Evolutionary conservation across 2,113 vertebrate species (phyloP), one percentile per base, ranked within the genome.

Genomic region (Stomatorhinus ivindoensis): DNA sequence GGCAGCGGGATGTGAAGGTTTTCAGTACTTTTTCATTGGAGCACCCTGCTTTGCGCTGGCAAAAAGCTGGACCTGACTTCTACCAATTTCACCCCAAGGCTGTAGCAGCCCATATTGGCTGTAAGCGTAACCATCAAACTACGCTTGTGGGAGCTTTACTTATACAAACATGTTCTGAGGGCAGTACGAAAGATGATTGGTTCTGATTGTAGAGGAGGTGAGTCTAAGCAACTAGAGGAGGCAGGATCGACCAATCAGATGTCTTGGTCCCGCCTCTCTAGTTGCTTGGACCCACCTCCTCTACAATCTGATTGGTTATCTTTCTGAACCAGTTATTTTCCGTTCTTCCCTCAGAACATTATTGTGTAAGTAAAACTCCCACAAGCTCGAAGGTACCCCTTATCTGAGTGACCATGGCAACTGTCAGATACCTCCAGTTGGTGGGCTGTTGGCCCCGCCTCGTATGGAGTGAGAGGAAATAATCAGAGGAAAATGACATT

Each of bases 1-100:
- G 93, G 92, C 31, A 94, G 91, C 89, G 93, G 94, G 89, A 93
- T 94, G 90, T 94, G 92, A 0, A 92, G 88, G 6, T 94, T 91
- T 86, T 48, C 27, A 92, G 89, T 15, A 91, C 92, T 88, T 92
- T 91, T 3, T 93, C 93, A 2, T 87, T 90, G 0, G 93, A 92
- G 83, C 93, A 93, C 2, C 93, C 94, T 3, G 93, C 94, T 94
- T 24, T 9, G 39, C 42, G n/a, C 61, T 69, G 50, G 4, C 24
- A 53, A 48, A 88, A 69, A 65, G 80, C 82, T 0, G 94, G 89
- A 6, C 88, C 1, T 2, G 85, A 89, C n/a, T 92, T 90, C 94
- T 95, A 95, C 4, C 58, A 90, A 87, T 94, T 94, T 76, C n/a
- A 88, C 86, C 0, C 89, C 27, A 0, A 91, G 92, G 82, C 76